These are phyloP conservation scores for Corythaixoides concolor DNA, from an alignment of 2,113 vertebrate species.

Conservation along the genomic window DNA sequence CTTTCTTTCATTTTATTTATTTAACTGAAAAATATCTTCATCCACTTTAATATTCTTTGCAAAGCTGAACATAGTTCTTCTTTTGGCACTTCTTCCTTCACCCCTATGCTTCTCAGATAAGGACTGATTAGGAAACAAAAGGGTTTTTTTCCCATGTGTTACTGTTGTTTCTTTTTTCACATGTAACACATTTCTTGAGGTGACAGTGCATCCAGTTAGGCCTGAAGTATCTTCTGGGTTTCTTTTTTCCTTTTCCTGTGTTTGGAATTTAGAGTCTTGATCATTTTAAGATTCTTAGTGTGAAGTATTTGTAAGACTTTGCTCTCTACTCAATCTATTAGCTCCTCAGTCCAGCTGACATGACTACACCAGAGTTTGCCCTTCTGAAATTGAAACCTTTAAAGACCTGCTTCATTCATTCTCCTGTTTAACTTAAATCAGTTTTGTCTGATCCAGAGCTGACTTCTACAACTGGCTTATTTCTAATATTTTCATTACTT, in stretches of 20 bases:
- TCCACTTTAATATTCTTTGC: neutral
- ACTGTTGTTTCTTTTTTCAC: neutral
- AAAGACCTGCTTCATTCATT: neutral
- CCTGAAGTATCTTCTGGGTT: neutral
- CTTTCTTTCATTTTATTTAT: neutral
- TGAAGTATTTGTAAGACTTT: neutral
- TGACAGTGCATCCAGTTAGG: neutral
- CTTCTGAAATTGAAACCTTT: neutral
- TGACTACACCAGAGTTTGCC: neutral
- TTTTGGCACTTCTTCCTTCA: neutral
- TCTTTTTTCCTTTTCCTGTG: neutral
- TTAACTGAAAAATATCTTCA: neutral
- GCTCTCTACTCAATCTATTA: neutral
- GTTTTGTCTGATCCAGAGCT: neutral
- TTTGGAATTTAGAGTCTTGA: neutral
- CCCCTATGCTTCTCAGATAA: neutral
- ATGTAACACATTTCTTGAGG: neutral
- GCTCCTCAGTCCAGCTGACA: neutral
- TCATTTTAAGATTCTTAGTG: neutral
- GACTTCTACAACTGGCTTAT: neutral
- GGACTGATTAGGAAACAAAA: neutral
- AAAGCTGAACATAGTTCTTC: neutral
- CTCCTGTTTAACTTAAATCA: neutral
- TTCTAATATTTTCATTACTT: neutral
- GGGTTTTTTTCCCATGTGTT: accelerated